These are phyloP conservation scores for Pinna nobilis DNA, from an alignment of 1,140 invertebrate species.

Conservation along the genomic window DNA sequence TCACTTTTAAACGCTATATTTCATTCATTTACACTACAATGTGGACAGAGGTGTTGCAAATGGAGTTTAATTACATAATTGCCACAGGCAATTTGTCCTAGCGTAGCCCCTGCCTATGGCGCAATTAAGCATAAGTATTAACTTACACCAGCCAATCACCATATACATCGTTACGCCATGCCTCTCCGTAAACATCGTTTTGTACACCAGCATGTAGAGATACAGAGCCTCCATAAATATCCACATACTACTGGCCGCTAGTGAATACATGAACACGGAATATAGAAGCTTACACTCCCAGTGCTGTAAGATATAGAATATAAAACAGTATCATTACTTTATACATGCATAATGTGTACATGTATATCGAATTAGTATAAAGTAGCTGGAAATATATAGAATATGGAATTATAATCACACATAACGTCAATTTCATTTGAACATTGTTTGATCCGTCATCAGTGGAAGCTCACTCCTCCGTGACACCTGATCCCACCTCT, in stretches of 20 bases:
- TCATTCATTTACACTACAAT: too few species aligned
- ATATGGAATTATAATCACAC: too few species aligned
- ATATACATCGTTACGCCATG: slow-evolving; percentile 82
- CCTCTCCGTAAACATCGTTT: slow-evolving; percentile 83
- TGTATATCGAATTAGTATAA: too few species aligned
- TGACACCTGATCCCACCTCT: too few species aligned
- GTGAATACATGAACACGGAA: slow-evolving; percentile 83
- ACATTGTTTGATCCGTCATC: too few species aligned
- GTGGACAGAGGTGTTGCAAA: neutral
- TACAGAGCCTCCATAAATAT: slow-evolving; percentile 88
- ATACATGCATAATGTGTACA: too few species aligned
- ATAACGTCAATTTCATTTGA: too few species aligned
- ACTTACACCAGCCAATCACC: slow-evolving; percentile 84
- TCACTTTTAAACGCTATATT: too few species aligned
- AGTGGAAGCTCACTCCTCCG: too few species aligned
- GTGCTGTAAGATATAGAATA: slow-evolving; percentile 64
- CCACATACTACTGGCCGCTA: slow-evolving; percentile 86
- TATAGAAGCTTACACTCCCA: slow-evolving; percentile 85
- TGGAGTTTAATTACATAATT: neutral
- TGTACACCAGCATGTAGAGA: slow-evolving; percentile 84
- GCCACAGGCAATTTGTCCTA: neutral
- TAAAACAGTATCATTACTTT: neutral
- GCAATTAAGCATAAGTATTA: neutral
- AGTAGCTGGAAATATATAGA: too few species aligned
- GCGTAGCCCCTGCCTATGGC: neutral